Percentiles rank a stretch among this genome's conserved stretches.
These are phyloP conservation scores for Sciurus niger DNA, from an alignment of 2,113 vertebrate species.

Conservation along the genomic window DNA sequence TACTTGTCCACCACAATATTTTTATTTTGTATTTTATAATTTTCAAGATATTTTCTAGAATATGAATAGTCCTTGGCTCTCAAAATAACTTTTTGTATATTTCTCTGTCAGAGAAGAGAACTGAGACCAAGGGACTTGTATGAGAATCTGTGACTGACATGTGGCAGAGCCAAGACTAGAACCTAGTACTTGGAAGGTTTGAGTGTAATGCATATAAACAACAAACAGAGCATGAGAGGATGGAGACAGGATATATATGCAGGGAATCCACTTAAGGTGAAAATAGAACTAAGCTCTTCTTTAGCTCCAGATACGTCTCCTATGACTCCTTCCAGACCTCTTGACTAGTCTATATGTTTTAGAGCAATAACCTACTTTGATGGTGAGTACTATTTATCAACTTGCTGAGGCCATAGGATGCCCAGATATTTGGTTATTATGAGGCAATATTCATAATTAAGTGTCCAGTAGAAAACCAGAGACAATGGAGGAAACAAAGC, in stretches of 20 bases:
- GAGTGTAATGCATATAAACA: background rate
- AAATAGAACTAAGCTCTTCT: background rate
- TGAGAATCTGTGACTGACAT: background rate
- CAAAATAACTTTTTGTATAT: background rate
- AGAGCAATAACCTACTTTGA: background rate
- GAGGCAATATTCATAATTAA: background rate
- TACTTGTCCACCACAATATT: background rate
- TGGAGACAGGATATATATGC: background rate
- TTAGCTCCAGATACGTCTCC: background rate
- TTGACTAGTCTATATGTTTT: background rate
- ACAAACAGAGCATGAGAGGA: fast-evolving
- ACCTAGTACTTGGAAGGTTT: background rate
- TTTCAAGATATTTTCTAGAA: background rate
- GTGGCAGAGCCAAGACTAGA: fast-evolving
- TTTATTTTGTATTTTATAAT: background rate
- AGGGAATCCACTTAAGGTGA: background rate
- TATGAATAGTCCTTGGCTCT: background rate
- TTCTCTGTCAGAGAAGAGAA: background rate
- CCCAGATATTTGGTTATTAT: background rate
- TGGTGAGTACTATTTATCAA: background rate
- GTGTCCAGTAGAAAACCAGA: no score
- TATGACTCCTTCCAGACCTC: background rate
- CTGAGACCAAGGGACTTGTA: background rate
- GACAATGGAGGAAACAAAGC: background rate
- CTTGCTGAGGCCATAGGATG: background rate